Percentiles rank a stretch among this genome's conserved stretches.
These are phyloP conservation scores for Alaudala cheleensis DNA, from an alignment of 2,113 vertebrate genomes.

Conservation along the genomic window DNA sequence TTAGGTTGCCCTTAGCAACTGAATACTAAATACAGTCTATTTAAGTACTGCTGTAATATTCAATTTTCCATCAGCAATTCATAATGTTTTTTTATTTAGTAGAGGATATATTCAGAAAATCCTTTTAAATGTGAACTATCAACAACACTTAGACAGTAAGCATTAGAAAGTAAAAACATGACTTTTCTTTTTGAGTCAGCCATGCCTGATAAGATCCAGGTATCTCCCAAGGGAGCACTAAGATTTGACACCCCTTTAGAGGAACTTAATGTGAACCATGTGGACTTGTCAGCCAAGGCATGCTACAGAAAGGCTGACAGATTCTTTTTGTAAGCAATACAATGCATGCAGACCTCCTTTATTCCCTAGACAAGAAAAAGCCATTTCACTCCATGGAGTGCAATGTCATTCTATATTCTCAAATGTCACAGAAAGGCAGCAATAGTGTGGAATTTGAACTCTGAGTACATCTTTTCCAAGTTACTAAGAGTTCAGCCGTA, in stretches of 20 bases:
- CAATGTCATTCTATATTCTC: constrained; percentile 17
- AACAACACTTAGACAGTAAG: constrained; percentile 42
- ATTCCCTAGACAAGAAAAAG: background rate
- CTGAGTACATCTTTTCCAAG: constrained; percentile 15
- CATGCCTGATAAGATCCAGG: constrained; percentile 29
- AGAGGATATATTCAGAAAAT: constrained; percentile 62
- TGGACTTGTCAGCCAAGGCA: background rate
- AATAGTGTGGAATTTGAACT: constrained; percentile 1
- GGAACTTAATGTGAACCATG: constrained; percentile 18
- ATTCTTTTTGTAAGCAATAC: background rate
- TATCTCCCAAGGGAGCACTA: constrained; percentile 43
- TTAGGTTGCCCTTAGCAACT: background rate
- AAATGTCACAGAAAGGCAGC: background rate
- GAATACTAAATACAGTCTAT: background rate
- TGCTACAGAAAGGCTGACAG: constrained; percentile 8
- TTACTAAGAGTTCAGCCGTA: background rate
- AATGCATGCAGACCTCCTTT: background rate
- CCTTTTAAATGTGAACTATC: constrained; percentile 47
- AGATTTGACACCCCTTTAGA: constrained; percentile 20
- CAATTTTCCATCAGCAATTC: constrained; percentile 4
- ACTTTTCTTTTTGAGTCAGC: constrained; percentile 22
- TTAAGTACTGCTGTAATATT: background rate
- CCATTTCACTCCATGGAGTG: background rate
- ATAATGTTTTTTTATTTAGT: constrained; percentile 27
- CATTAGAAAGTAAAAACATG: constrained; percentile 44